Evolutionary conservation across 1,140 invertebrate species (phyloP).

Genomic region (Aphelenchoides fujianensis): DNA sequence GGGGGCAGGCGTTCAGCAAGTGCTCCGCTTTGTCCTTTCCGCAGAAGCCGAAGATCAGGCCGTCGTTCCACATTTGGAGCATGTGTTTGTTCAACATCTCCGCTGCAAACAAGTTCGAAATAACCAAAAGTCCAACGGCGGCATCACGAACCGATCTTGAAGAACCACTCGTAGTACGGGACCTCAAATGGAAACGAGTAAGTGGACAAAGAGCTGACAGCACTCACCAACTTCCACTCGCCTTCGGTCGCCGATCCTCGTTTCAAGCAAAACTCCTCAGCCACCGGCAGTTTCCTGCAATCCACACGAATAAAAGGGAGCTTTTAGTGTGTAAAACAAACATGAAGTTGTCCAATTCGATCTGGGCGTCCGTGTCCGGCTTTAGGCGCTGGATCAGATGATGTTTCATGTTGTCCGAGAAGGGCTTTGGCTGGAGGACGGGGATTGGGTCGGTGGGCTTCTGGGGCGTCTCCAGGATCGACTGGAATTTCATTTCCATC

Average conservation of each 20-base stretch:
- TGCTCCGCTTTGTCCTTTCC: slow-evolving; percentile 60
- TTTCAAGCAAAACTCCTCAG: slow-evolving; percentile 37
- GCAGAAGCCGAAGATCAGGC: slow-evolving; percentile 59
- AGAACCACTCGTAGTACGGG: no score
- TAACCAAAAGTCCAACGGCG: neutral
- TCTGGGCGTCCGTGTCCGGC: slow-evolving; percentile 48
- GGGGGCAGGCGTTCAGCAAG: slow-evolving; percentile 45
- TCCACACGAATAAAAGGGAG: no score
- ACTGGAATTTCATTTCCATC: slow-evolving; percentile 61
- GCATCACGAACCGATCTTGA: no score
- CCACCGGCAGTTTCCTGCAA: slow-evolving; percentile 24
- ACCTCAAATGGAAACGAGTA: no score
- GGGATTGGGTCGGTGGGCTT: slow-evolving; percentile 57
- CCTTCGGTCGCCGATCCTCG: slow-evolving; percentile 48
- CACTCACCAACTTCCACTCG: slow-evolving; percentile 58
- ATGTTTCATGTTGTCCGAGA: slow-evolving; percentile 40
- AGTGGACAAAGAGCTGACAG: neutral
- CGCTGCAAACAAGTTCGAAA: slow-evolving; percentile 57
- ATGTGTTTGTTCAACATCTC: slow-evolving; percentile 61
- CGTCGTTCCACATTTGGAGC: slow-evolving; percentile 61
- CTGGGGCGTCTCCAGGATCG: slow-evolving; percentile 60
- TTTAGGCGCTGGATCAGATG: slow-evolving; percentile 55
- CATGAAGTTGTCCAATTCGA: slow-evolving; percentile 59
- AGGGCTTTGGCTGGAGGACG: slow-evolving; percentile 51
- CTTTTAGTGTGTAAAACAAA: slow-evolving; percentile 37